Evolutionary conservation across 2,113 vertebrate species (phyloP).

Genomic region (Ceyx margarethae): DNA sequence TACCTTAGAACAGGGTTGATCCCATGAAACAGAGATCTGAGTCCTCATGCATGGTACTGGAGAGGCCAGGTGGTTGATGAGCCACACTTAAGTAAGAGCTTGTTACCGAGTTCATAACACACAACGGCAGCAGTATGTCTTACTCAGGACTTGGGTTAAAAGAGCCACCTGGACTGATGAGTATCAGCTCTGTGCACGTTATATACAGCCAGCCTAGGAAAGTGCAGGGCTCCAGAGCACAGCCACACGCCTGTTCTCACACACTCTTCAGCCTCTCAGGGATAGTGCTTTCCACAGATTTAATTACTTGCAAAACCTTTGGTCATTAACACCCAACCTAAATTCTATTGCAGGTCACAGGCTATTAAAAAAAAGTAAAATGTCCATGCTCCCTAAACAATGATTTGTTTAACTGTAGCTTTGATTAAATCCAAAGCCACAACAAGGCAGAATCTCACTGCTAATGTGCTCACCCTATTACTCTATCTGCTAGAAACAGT

Average conservation of each 20-base stretch:
- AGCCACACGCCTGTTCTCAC: background rate
- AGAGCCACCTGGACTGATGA: background rate
- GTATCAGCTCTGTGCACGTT: background rate
- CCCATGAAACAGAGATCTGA: background rate
- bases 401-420: constrained; percentile 6
- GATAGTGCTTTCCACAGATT: constrained; percentile 61
- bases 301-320: constrained; percentile 76
- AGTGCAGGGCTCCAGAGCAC: background rate
- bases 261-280: constrained; percentile 48
- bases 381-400: constrained; percentile 42
- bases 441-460: background rate
- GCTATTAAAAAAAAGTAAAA: constrained; percentile 61
- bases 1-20: background rate
- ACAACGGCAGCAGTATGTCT: background rate
- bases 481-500: background rate
- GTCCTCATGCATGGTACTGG: background rate
- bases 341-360: constrained; percentile 68
- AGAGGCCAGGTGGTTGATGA: background rate
- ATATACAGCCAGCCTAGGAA: background rate
- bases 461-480: background rate
- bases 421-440: background rate
- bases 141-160: background rate
- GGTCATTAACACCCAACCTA: constrained; percentile 75
- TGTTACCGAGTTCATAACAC: no score
- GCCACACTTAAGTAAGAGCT: background rate